Conservation (phyloP, 2,113 vertebrate genomes). For the Zosterops hypoxanthus region DNA sequence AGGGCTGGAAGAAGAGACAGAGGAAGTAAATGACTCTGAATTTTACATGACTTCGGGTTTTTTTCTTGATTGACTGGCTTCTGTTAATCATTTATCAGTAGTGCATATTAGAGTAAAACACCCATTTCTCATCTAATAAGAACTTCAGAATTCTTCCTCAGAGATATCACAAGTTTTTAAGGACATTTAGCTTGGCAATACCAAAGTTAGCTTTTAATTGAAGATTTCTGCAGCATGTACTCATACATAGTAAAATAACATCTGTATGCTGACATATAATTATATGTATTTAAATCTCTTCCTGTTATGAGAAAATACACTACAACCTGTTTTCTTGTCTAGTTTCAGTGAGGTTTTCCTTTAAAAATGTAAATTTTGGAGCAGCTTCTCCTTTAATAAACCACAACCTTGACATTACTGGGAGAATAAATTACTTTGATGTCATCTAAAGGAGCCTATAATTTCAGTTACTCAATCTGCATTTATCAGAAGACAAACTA, state of each 20-base stretch:
- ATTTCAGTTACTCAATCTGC: not conserved
- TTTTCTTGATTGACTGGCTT: not conserved
- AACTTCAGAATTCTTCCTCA: not conserved
- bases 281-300: not conserved
- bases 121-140: not conserved
- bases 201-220: not conserved
- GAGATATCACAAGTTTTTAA: not conserved
- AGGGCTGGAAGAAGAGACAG: not conserved
- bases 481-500: not conserved
- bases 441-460: not conserved
- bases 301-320: not conserved
- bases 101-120: not conserved
- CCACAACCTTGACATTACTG: not conserved
- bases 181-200: not conserved
- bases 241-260: not conserved
- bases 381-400: not conserved
- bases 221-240: not conserved
- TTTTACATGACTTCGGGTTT: not conserved
- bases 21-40: not conserved
- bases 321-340: not conserved
- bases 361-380: constrained; percentile 23
- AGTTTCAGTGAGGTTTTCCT: not conserved
- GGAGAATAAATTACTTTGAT: not conserved
- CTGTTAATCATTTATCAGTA: not conserved
- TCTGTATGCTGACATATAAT: not conserved